phyloP scores from a whole-genome alignment of 2,888 invertebrate species.

The Eutolmus rufibarbis region DNA sequence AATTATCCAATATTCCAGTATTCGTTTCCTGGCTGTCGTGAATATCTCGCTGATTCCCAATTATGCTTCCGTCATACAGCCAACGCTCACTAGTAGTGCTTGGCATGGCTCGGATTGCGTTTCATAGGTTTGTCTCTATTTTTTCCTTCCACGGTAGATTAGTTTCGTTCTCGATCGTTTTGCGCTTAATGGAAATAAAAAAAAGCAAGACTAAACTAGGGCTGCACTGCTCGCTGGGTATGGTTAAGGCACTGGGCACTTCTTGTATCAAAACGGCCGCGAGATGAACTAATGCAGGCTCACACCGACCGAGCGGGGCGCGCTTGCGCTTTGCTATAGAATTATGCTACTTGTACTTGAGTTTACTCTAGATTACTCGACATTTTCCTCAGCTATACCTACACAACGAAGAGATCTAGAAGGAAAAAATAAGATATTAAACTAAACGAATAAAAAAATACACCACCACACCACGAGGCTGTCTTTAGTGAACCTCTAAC shows the following conservation, averaged over 20 bases:
- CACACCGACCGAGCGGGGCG: constrained; percentile 3
- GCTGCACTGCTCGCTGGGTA: background rate
- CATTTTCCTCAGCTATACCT: constrained; percentile 28
- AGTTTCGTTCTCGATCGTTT: constrained; percentile 7
- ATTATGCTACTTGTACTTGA: constrained; percentile 42
- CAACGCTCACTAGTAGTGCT: background rate
- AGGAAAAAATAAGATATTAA: constrained; percentile 43
- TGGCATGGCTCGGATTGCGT: background rate
- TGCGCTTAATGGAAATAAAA: constrained; percentile 3
- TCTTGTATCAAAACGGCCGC: background rate
- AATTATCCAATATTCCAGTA: background rate
- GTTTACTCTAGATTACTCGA: constrained; percentile 46
- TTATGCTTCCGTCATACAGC: constrained; percentile 11
- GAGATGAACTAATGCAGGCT: constrained; percentile 19
- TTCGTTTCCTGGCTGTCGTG: background rate
- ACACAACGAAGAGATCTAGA: background rate
- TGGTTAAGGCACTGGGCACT: background rate
- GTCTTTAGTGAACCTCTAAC: constrained; percentile 44
- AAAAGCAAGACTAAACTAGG: constrained; percentile 19
- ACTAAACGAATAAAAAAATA: constrained; percentile 46
- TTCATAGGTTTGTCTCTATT: constrained; percentile 17
- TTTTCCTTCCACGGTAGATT: constrained; percentile 2
- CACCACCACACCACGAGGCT: constrained; percentile 42
- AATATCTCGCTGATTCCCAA: constrained; percentile 16
- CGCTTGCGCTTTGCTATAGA: constrained; percentile 4